Evolutionary conservation across 2,797 vertebrate genomes (phyloP).

Genomic region (Falco berigora): DNA sequence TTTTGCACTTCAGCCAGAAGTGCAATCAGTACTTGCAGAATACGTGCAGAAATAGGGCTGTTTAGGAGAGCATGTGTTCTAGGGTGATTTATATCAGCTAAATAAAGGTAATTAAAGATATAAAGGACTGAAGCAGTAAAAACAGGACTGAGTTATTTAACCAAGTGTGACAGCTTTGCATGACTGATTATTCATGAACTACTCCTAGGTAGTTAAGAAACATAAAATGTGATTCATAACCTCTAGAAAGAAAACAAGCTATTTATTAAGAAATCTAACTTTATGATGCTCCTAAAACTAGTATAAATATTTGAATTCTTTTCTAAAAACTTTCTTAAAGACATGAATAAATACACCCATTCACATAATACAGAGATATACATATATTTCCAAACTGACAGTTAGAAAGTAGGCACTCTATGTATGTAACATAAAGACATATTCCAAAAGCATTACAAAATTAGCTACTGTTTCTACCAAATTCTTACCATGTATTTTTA

Average conservation of each 20-base stretch:
- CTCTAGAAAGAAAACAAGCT: conserved; percentile 33
- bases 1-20: not conserved
- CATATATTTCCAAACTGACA: not conserved
- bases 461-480: not conserved
- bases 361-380: not conserved
- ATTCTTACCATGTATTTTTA: not conserved
- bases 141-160: conserved; percentile 13
- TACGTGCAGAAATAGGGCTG: not conserved
- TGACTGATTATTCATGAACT: conserved; percentile 42
- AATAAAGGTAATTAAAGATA: conserved; percentile 49
- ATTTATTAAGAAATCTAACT: not conserved
- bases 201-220: conserved; percentile 33
- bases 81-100: conserved; percentile 31
- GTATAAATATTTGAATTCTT: not conserved
- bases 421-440: not conserved
- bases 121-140: conserved; percentile 13
- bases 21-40: not conserved
- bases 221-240: conserved; percentile 41
- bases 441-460: not conserved
- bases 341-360: not conserved
- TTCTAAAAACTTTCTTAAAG: not conserved
- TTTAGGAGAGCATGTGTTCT: not conserved
- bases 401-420: not conserved
- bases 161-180: conserved; percentile 37
- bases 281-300: not conserved